Conservation (phyloP, 2,888 invertebrate species). For the Troglohyphantes excavatus region DNA sequence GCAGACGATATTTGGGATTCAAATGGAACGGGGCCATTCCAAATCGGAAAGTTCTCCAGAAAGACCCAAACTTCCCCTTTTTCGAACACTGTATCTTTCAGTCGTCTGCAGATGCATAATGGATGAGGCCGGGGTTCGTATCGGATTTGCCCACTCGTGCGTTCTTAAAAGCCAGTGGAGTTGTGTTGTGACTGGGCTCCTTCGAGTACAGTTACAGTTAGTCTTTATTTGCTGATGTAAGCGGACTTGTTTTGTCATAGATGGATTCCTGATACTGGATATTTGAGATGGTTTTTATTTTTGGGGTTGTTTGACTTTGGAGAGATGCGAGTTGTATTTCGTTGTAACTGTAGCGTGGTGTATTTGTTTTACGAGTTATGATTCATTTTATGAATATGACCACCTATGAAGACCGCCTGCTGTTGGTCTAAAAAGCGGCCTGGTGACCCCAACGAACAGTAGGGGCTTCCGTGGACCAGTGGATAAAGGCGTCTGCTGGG, state of each 20-base stretch:
- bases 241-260: neutral
- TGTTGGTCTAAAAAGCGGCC: too few relatives aligned
- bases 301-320: neutral
- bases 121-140: slow-evolving; percentile 36
- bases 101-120: slow-evolving; percentile 44
- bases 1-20: slow-evolving; percentile 23
- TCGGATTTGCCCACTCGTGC: slow-evolving; percentile 9
- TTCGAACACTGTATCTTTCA: slow-evolving; percentile 9
- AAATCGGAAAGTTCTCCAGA: neutral
- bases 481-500: too few relatives aligned
- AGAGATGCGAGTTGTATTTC: too few relatives aligned
- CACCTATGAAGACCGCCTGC: too few relatives aligned
- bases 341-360: too few relatives aligned
- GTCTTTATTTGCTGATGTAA: neutral
- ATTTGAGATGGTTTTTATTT: neutral
- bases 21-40: slow-evolving; percentile 4
- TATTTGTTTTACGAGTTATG: too few relatives aligned
- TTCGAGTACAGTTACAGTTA: slow-evolving; percentile 35
- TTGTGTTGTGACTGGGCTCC: slow-evolving; percentile 33
- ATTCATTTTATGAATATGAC: too few relatives aligned
- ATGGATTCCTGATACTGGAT: neutral
- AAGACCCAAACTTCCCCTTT: neutral
- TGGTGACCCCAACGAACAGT: too few relatives aligned
- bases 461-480: too few relatives aligned
- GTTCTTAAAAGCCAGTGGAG: neutral